phyloP scores from a whole-genome alignment of 2,797 vertebrate genomes.

The Chaenodraco wilsoni region DNA sequence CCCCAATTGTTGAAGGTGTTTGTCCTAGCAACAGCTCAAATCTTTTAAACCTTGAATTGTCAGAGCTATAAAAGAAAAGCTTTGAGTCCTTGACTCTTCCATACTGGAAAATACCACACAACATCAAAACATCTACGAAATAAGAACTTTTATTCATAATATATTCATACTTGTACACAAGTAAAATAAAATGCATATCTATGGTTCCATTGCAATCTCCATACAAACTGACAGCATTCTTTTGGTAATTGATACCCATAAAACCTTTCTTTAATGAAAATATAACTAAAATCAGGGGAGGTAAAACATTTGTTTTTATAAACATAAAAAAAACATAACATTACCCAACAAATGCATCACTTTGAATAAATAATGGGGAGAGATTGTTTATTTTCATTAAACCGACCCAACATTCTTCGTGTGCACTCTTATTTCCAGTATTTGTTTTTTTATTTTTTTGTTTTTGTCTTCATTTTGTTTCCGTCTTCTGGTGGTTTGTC shows the following conservation, averaged over 20 bases:
- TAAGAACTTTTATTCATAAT: conserved; percentile 90
- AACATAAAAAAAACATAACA: conserved; percentile 88
- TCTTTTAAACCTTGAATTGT: neutral
- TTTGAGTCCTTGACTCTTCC: neutral
- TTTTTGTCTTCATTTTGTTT: conserved; percentile 25
- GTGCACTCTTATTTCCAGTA: conserved; percentile 69
- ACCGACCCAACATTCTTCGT: conserved; percentile 83
- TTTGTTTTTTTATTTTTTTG: conserved; percentile 24
- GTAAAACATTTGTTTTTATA: conserved; percentile 83
- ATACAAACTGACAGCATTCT: conserved; percentile 89
- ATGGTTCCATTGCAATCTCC: conserved; percentile 90
- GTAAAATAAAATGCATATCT: conserved; percentile 99
- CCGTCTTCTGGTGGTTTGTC: conserved; percentile 66
- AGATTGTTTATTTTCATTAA: conserved; percentile 73
- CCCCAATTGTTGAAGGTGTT: neutral
- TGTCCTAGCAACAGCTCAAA: neutral
- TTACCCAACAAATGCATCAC: conserved; percentile 89
- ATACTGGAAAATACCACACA: conserved; percentile 48
- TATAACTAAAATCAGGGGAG: conserved; percentile 80
- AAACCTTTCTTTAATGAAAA: conserved; percentile 86
- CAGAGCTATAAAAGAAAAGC: neutral
- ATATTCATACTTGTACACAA: conserved; percentile 98
- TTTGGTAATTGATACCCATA: conserved; percentile 90
- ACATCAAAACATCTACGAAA: conserved; percentile 80
- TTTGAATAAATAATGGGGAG: conserved; percentile 83